Percentiles rank a stretch among this genome's conserved stretches.
Evolutionary conservation across 2,797 vertebrate species (phyloP).

Genomic region (Oryzias sinensis): DNA sequence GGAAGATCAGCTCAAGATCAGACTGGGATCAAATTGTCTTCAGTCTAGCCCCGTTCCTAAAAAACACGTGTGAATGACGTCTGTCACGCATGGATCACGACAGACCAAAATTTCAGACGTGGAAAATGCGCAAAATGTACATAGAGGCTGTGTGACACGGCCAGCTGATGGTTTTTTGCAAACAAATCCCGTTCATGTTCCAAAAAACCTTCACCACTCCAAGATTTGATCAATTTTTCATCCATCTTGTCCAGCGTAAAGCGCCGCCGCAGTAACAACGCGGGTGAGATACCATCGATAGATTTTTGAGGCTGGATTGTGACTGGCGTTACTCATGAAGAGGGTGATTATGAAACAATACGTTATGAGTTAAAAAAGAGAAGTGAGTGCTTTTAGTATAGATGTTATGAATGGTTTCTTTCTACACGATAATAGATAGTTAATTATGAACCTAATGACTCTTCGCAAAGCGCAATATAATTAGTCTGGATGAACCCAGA

Average conservation of each 20-base stretch:
- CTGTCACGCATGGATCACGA: too few relatives aligned
- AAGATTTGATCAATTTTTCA: slow-evolving; percentile 7
- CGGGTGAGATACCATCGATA: slow-evolving; percentile 25
- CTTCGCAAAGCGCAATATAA: slow-evolving; percentile 76
- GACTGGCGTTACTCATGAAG: slow-evolving; percentile 50
- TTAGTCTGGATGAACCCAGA: slow-evolving; percentile 77
- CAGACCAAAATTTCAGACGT: too few relatives aligned
- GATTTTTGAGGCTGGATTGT: slow-evolving; percentile 45
- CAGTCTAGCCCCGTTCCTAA: too few relatives aligned
- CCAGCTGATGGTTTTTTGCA: slow-evolving; percentile 48
- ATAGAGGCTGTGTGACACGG: too few relatives aligned
- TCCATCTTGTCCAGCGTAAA: slow-evolving; percentile 6
- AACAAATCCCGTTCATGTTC: slow-evolving; percentile 20
- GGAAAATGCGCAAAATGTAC: too few relatives aligned
- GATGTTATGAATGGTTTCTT: slow-evolving; percentile 76
- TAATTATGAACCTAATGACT: slow-evolving; percentile 81
- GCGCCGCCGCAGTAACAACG: background rate
- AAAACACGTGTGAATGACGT: too few relatives aligned
- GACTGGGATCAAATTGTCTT: too few relatives aligned
- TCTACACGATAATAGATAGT: slow-evolving; percentile 77
- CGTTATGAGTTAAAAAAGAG: slow-evolving; percentile 60
- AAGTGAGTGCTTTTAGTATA: slow-evolving; percentile 57
- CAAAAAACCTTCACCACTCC: background rate
- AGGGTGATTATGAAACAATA: slow-evolving; percentile 66
- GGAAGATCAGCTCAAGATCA: too few relatives aligned